A percentile compares a stretch with the other conserved stretches of the same genome.
Conservation (phyloP, 2,113 vertebrate genomes). For the Lathamus discolor region DNA sequence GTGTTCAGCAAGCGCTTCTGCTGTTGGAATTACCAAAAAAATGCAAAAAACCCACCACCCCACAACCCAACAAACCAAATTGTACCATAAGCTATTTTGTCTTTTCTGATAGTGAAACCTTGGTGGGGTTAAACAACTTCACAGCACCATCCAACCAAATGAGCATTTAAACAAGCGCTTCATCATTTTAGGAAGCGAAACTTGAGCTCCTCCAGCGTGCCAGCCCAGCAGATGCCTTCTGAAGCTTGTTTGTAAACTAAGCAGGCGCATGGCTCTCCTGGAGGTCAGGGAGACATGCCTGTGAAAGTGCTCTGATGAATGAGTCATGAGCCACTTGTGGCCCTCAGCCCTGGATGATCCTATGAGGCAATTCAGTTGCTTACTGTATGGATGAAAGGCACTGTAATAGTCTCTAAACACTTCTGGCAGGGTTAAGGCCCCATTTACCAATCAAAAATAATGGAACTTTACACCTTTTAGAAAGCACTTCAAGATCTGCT, state of each 20-base stretch:
- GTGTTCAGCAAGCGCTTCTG: background rate
- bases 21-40: background rate
- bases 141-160: background rate
- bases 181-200: background rate
- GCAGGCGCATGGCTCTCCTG: background rate
- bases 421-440: background rate
- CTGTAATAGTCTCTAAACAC: background rate
- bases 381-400: background rate
- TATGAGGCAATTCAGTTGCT: background rate
- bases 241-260: background rate
- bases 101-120: background rate
- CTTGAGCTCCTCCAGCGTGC: background rate
- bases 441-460: background rate
- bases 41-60: background rate
- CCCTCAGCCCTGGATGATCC: background rate
- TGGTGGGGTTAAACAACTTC: background rate
- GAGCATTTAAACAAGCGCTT: background rate
- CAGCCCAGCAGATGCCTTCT: background rate
- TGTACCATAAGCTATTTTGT: background rate
- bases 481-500: background rate
- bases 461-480: background rate
- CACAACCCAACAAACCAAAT: background rate
- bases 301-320: background rate
- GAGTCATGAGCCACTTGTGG: background rate
- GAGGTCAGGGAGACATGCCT: background rate